Percentiles rank a stretch among this genome's conserved stretches.
Conservation (phyloP, 1,140 invertebrate genomes). For the Paraescarpia echinospica region DNA sequence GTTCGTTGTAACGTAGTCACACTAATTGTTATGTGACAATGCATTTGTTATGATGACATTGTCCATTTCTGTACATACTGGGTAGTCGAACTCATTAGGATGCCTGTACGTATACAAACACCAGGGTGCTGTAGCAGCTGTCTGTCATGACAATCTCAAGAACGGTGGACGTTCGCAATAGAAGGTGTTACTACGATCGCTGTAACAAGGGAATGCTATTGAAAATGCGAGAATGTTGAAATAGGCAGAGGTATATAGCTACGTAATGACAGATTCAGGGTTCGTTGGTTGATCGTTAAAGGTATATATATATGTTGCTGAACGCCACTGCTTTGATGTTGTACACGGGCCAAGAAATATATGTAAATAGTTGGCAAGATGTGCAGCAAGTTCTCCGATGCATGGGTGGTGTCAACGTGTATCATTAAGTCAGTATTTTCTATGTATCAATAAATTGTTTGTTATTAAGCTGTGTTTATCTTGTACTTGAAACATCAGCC, state of each 20-base stretch:
- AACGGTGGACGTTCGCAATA: background rate
- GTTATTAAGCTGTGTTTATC: background rate
- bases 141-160: background rate
- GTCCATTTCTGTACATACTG: background rate
- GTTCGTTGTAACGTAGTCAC: background rate
- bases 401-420: background rate
- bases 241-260: background rate
- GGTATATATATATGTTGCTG: background rate
- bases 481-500: background rate
- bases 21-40: background rate
- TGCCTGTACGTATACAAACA: background rate
- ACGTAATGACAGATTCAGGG: background rate
- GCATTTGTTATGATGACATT: background rate
- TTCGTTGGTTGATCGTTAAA: background rate
- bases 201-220: background rate
- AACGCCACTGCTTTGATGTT: background rate
- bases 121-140: background rate
- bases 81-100: background rate
- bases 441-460: slow-evolving; percentile 7
- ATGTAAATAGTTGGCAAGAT: background rate
- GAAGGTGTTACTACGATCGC: background rate
- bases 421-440: background rate
- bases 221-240: too few relatives aligned
- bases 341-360: background rate
- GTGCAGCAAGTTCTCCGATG: background rate